Evolutionary conservation across 2,113 vertebrate genomes (phyloP), one percentile per base, ranked within the genome.

Genomic region (Talpa occidentalis): DNA sequence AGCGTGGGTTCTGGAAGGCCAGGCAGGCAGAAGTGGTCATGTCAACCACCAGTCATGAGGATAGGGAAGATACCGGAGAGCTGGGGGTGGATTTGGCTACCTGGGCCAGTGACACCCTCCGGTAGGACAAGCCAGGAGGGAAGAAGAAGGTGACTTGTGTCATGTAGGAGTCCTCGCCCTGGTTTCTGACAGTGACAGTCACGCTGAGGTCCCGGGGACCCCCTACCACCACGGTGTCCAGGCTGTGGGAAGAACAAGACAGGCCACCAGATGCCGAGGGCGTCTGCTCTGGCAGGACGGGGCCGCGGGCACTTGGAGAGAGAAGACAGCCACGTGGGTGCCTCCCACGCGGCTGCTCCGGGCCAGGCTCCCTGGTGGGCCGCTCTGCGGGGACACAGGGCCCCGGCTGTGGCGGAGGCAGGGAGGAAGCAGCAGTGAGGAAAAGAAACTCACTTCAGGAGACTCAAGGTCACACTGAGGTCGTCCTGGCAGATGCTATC

Each of bases 161-260:
- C 87, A 98, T 95, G 66, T 99, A 99, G 16, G 99, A 99, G 96
- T 99, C 98, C 93, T 99, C 99, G 0, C 97, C 99, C 0, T 67
- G 93, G 85, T 99, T 99, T 93, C 95, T 97, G 82, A 99, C 95
- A 2, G 94, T 98, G 47, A 99, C 89, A 0, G 95, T 98, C 44
- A 99, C 70, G 1, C 98, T 80, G 70, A 99, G 16, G 21, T 98
- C 97, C 2, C 95, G 98, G 74, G 97, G 94, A 30, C 98, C 98
- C 35, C 99, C 99, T 32, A 99, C 98, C 81, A 98, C 96, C 26
- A 98, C 14, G 0, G 91, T 59, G 0, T 80, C 15, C 84, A 97
- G 49, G 77, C 98, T 98, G 94, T 30, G 42, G 47, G 40, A 37
- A 42, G 42, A 92, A 85, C 14, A 67, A 91, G 59, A 52, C 22